These are phyloP conservation scores for Solenodon paradoxus DNA, from an alignment of 2,113 vertebrate genomes.

Conservation along the genomic window DNA sequence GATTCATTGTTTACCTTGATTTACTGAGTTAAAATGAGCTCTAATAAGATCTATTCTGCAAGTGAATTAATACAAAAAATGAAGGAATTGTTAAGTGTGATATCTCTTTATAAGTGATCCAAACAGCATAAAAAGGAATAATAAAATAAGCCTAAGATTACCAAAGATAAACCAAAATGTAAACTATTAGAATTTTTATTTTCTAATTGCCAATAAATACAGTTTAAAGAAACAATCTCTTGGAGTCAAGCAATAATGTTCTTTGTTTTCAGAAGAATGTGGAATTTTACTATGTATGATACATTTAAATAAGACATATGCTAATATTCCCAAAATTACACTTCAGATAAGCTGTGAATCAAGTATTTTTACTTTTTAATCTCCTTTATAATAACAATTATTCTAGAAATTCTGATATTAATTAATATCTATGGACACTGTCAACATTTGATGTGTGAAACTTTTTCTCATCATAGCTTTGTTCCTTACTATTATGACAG, in stretches of 20 bases:
- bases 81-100: not conserved
- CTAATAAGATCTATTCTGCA: not conserved
- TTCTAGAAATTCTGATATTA: not conserved
- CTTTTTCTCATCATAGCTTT: not conserved
- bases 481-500: not conserved
- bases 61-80: not conserved
- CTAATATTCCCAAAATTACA: not conserved
- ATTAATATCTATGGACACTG: not conserved
- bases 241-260: not conserved
- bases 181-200: not conserved
- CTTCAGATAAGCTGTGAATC: not conserved
- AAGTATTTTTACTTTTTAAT: not conserved
- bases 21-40: not conserved
- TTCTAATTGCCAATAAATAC: not conserved
- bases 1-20: not conserved
- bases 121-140: not conserved
- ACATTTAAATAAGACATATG: slow-evolving; percentile 47
- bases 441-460: not conserved
- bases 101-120: not conserved
- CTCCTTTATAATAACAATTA: not conserved
- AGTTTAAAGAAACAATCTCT: not conserved
- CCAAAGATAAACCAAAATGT: not conserved
- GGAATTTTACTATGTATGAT: slow-evolving; percentile 10
- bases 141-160: not conserved
- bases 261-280: slow-evolving; percentile 33